These are phyloP conservation scores for Odiellus spinosus DNA, from an alignment of 2,888 invertebrate species.

Conservation along the genomic window DNA sequence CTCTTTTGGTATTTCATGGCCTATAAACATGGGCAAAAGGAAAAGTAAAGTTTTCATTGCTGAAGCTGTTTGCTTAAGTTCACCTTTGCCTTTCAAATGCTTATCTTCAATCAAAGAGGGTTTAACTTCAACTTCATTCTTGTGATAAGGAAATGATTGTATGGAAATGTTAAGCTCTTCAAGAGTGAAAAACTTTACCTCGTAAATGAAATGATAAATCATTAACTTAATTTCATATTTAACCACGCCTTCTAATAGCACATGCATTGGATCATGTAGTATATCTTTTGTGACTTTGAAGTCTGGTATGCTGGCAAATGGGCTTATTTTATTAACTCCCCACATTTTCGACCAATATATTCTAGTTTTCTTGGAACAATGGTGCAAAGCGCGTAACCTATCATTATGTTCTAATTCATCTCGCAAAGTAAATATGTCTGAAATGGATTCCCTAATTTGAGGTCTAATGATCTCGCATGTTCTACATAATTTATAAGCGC, in stretches of 20 bases:
- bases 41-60: background rate
- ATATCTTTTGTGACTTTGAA: background rate
- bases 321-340: conserved; percentile 1
- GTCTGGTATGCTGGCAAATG: too few species aligned
- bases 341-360: background rate
- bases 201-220: conserved; percentile 1
- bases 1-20: background rate
- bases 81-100: background rate
- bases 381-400: background rate
- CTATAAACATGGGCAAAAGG: background rate
- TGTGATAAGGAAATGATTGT: background rate
- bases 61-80: conserved; percentile 1
- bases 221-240: conserved; percentile 2
- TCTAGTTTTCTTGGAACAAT: background rate
- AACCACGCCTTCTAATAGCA: conserved; percentile 2
- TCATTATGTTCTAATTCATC: background rate
- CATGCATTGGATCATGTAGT: conserved; percentile 3
- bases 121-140: background rate
- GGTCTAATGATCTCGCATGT: conserved; percentile 3
- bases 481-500: conserved; percentile 4
- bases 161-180: background rate
- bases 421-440: background rate
- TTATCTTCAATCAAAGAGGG: conserved; percentile 1
- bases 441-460: background rate
- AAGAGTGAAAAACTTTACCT: background rate